These are phyloP conservation scores for Agrotis ipsilon DNA, from an alignment of 2,888 invertebrate species.

Conservation along the genomic window DNA sequence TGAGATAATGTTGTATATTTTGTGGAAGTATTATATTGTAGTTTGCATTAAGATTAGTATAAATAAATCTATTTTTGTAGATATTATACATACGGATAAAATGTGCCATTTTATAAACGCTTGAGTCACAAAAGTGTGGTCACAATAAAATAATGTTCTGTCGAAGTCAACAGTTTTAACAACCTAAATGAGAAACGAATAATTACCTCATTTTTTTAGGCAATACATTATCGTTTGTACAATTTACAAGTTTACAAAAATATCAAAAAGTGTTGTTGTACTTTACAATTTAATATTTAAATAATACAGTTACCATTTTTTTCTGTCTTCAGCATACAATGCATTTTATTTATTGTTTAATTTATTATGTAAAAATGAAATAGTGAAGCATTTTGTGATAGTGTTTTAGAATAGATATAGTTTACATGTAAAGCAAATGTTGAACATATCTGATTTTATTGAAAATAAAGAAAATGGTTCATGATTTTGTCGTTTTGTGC, in stretches of 20 bases:
- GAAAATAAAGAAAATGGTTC: constrained; percentile 62
- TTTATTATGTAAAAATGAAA: constrained; percentile 46
- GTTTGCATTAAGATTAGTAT: constrained; percentile 39
- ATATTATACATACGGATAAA: constrained; percentile 52
- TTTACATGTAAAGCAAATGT: constrained; percentile 60
- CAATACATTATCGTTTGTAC: not conserved
- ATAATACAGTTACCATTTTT: constrained; percentile 41
- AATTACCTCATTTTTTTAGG: not conserved
- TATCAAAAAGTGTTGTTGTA: not conserved
- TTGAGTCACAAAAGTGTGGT: constrained; percentile 45
- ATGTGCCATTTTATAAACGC: constrained; percentile 63
- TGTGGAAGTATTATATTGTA: constrained; percentile 71
- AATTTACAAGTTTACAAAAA: not conserved
- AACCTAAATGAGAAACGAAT: not conserved
- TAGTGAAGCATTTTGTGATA: constrained; percentile 73
- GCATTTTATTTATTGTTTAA: constrained; percentile 72
- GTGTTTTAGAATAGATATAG: constrained; percentile 71
- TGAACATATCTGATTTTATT: constrained; percentile 67
- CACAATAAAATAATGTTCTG: constrained; percentile 39
- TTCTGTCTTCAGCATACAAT: constrained; percentile 67
- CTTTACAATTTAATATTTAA: constrained; percentile 27
- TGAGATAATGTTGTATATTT: constrained; percentile 68
- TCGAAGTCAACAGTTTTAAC: not conserved
- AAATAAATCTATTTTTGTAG: constrained; percentile 62
- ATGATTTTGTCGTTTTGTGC: constrained; percentile 12